A percentile compares a stretch with the other conserved stretches of the same genome.
Evolutionary conservation across 2,888 invertebrate genomes (phyloP).

Genomic region (Agrotis exclamationis): DNA sequence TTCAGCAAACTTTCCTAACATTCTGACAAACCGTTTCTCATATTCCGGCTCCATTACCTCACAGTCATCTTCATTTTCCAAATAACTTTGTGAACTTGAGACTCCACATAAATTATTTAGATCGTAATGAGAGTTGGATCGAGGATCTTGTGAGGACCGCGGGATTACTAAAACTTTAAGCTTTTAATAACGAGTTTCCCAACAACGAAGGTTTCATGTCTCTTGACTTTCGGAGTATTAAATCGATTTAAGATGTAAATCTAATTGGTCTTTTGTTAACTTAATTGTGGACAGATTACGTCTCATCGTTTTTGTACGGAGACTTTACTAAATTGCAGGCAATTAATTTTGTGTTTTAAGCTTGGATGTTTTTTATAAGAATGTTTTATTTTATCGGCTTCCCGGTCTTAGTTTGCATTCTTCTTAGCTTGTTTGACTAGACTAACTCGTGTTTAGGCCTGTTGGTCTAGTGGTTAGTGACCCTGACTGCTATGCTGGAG

Average conservation of each 20-base stretch:
- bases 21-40: conserved; percentile 34
- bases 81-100: conserved; percentile 49
- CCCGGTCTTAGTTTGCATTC: no score
- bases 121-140: conserved; percentile 54
- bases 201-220: conserved; percentile 56
- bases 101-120: conserved; percentile 58
- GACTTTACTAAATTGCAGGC: conserved; percentile 39
- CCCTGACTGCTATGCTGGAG: no score
- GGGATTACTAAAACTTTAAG: conserved; percentile 58
- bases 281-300: conserved; percentile 39
- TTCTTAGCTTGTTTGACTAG: no score
- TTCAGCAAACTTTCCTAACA: conserved; percentile 14
- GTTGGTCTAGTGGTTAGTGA: no score
- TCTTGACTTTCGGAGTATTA: conserved; percentile 50
- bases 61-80: conserved; percentile 46
- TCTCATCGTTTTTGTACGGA: conserved; percentile 22
- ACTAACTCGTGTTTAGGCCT: no score
- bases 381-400: background rate
- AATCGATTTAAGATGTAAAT: conserved; percentile 64
- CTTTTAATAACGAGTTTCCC: conserved; percentile 61
- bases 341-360: conserved; percentile 22
- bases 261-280: conserved; percentile 59
- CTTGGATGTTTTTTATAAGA: conserved; percentile 1
- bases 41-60: conserved; percentile 30
- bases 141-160: conserved; percentile 42